A percentile compares a stretch with the other conserved stretches of the same genome.
Evolutionary conservation across 2,113 vertebrate species (phyloP).

Genomic region (Dromas ardeola): DNA sequence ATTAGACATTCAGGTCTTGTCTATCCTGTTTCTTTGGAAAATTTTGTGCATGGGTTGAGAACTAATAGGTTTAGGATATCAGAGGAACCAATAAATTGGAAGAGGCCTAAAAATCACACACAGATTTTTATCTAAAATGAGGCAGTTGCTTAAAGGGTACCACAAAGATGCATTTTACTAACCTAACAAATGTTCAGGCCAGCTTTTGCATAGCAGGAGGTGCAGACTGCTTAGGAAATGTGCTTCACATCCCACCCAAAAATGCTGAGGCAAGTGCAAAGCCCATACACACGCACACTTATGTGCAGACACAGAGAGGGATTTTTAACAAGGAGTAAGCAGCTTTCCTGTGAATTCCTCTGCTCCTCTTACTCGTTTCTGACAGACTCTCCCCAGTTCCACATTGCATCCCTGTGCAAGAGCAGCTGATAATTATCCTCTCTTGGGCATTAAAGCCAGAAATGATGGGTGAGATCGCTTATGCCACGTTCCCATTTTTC

Average conservation of each 20-base stretch:
- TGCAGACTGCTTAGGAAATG: background rate
- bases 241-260: background rate
- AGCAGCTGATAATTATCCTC: background rate
- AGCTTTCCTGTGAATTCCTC: background rate
- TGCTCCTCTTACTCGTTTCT: background rate
- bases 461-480: background rate
- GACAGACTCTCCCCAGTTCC: rapidly evolving
- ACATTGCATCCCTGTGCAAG: background rate
- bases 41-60: background rate
- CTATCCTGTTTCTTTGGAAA: background rate
- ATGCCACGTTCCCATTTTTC: background rate
- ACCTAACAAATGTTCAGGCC: slow-evolving; percentile 26
- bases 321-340: background rate
- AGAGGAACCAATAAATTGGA: slow-evolving; percentile 11
- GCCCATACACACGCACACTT: background rate
- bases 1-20: slow-evolving; percentile 18
- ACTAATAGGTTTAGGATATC: slow-evolving; percentile 25
- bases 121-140: slow-evolving; percentile 50
- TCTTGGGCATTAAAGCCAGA: background rate
- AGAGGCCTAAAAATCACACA: background rate
- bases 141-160: background rate
- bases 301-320: background rate
- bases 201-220: slow-evolving; percentile 33
- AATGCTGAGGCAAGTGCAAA: background rate
- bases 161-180: slow-evolving; percentile 1